phyloP scores from a whole-genome alignment of 2,888 invertebrate genomes.

The Phyto melanocephala region DNA sequence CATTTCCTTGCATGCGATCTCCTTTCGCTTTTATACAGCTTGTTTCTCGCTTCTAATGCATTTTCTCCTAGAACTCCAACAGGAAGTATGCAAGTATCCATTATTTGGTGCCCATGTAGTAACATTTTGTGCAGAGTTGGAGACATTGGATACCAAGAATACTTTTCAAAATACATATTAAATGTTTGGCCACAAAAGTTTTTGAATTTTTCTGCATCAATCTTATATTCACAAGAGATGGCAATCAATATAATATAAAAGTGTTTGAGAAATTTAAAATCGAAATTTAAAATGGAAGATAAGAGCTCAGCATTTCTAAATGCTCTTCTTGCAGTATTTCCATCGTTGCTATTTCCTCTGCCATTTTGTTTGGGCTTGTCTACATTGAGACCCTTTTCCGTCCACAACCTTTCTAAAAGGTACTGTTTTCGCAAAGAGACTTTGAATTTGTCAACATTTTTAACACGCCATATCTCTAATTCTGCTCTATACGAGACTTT shows the following conservation, averaged over 20 bases:
- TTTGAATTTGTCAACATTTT: background rate
- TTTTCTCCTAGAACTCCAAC: background rate
- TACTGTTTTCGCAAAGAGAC: background rate
- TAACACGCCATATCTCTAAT: constrained; percentile 30
- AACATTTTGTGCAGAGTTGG: constrained; percentile 6
- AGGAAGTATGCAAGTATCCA: background rate
- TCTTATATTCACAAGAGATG: background rate
- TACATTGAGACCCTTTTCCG: constrained; percentile 4
- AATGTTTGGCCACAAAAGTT: background rate
- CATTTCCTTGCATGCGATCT: background rate
- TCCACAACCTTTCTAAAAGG: constrained; percentile 4
- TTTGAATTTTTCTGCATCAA: constrained; percentile 12
- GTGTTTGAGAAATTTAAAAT: constrained; percentile 17
- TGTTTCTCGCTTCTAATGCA: background rate
- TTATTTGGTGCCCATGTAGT: background rate
- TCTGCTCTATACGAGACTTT: constrained; percentile 26
- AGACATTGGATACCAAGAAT: background rate
- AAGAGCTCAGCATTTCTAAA: constrained; percentile 3
- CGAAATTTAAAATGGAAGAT: constrained; percentile 5
- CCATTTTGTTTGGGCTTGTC: background rate
- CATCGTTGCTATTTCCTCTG: background rate
- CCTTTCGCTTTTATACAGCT: background rate
- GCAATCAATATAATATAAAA: background rate
- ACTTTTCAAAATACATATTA: background rate
- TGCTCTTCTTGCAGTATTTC: constrained; percentile 16